A percentile compares a stretch with the other conserved stretches of the same genome.
Evolutionary conservation across 1,140 invertebrate genomes (phyloP).

Genomic region (Temnothorax curvispinosus): DNA sequence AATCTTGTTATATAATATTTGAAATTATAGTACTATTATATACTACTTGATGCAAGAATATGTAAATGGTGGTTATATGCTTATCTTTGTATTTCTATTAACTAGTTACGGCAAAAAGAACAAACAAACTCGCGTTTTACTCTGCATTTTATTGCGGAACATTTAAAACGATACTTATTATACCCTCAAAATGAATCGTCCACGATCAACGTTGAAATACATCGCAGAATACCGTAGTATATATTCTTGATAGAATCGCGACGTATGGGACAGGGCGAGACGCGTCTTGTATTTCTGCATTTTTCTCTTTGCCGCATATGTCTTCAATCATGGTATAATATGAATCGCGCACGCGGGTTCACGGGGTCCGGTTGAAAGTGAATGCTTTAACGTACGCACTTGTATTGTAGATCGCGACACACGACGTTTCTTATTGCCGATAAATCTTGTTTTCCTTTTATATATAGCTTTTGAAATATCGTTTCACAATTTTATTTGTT

Average conservation of each 20-base stretch:
- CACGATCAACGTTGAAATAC: background rate
- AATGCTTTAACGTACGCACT: background rate
- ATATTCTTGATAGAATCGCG: background rate
- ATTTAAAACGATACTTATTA: background rate
- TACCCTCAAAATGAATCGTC: background rate
- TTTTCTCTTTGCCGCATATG: background rate
- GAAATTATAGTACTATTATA: background rate
- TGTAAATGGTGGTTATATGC: too few relatives aligned
- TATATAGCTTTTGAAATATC: background rate
- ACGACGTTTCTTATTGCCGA: background rate
- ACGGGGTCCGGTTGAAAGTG: background rate
- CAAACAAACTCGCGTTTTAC: background rate
- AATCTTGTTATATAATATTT: background rate
- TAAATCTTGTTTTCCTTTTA: conserved; percentile 19
- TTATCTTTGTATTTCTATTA: background rate
- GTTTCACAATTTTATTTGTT: background rate
- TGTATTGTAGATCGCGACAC: background rate
- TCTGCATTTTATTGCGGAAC: background rate
- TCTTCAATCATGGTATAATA: conserved; percentile 10
- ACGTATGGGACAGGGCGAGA: background rate
- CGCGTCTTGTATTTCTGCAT: background rate
- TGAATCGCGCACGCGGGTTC: background rate
- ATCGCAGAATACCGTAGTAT: background rate
- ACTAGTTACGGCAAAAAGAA: background rate
- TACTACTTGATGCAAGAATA: background rate